Evolutionary conservation across 53 echinoderm and acorn worm genomes (phyloP).

Genomic region (Apostichopus leukothele): DNA sequence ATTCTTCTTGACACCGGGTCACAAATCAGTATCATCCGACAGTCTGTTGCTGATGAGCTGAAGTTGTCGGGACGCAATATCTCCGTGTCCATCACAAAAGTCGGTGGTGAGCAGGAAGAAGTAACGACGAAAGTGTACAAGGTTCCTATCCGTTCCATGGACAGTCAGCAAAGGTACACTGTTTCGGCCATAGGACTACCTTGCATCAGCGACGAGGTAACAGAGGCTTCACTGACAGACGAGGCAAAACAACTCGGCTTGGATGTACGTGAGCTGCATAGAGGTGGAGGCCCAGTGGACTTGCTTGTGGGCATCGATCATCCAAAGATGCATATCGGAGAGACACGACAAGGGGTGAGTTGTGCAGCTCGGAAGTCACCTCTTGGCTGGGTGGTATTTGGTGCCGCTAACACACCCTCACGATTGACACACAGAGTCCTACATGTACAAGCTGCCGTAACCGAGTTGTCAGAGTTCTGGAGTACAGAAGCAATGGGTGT

Average conservation of each 20-base stretch:
- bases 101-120: conserved; percentile 50
- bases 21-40: conserved; percentile 51
- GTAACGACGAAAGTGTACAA: conserved; percentile 51
- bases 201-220: conserved; percentile 47
- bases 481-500: conserved; percentile 56
- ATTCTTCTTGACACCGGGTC: conserved; percentile 56
- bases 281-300: conserved; percentile 49
- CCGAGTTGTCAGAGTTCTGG: conserved; percentile 57
- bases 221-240: conserved; percentile 19
- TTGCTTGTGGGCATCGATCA: conserved; percentile 51
- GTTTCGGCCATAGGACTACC: conserved; percentile 58
- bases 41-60: conserved; percentile 35
- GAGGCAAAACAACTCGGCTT: conserved; percentile 17
- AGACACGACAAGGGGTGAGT: conserved; percentile 37
- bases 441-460: conserved; percentile 30
- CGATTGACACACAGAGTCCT: conserved; percentile 27
- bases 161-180: background rate
- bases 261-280: background rate
- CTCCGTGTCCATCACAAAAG: conserved; percentile 38
- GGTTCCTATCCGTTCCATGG: conserved; percentile 3
- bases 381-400: conserved; percentile 43
- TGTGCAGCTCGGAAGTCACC: conserved; percentile 31
- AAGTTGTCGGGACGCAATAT: conserved; percentile 27
- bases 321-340: conserved; percentile 50
- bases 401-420: background rate